These are phyloP conservation scores for Tetragnatha versicolor DNA, from an alignment of 1,140 invertebrate genomes.

Conservation along the genomic window DNA sequence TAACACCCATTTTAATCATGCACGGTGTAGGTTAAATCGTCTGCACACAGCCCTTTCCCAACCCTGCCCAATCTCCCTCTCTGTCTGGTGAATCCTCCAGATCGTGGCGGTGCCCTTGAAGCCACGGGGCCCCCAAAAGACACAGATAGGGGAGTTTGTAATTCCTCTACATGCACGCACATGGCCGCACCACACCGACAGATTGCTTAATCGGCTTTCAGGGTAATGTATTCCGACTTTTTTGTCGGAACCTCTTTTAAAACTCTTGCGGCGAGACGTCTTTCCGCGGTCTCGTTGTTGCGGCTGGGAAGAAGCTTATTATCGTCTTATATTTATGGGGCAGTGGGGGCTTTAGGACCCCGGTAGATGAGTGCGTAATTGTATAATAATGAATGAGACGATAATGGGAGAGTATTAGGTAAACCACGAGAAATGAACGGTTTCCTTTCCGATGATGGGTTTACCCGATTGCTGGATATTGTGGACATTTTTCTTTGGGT, in stretches of 20 bases:
- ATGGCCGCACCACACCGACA: conserved; percentile 44
- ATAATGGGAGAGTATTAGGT: no score
- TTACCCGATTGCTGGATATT: no score
- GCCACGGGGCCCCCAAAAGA: conserved; percentile 7
- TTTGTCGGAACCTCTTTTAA: conserved; percentile 24
- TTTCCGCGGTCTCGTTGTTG: not conserved
- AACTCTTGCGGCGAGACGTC: not conserved
- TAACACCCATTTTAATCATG: conserved; percentile 34
- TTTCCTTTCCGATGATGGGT: no score
- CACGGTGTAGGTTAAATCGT: conserved; percentile 20
- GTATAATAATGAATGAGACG: no score
- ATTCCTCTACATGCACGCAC: conserved; percentile 44
- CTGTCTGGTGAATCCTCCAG: conserved; percentile 45
- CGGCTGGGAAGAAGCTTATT: not conserved
- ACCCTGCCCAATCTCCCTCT: conserved; percentile 4
- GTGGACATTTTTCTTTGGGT: no score
- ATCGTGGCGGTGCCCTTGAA: conserved; percentile 39
- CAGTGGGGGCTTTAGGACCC: no score
- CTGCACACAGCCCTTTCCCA: not conserved
- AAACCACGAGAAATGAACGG: no score
- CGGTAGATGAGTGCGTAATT: no score
- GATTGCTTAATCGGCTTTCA: conserved; percentile 50
- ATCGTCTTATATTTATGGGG: conserved; percentile 7
- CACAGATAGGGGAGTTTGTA: conserved; percentile 26
- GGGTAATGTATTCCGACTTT: conserved; percentile 22